These are phyloP conservation scores for Tachystola acroxantha DNA, from an alignment of 2,888 invertebrate species.

Conservation along the genomic window DNA sequence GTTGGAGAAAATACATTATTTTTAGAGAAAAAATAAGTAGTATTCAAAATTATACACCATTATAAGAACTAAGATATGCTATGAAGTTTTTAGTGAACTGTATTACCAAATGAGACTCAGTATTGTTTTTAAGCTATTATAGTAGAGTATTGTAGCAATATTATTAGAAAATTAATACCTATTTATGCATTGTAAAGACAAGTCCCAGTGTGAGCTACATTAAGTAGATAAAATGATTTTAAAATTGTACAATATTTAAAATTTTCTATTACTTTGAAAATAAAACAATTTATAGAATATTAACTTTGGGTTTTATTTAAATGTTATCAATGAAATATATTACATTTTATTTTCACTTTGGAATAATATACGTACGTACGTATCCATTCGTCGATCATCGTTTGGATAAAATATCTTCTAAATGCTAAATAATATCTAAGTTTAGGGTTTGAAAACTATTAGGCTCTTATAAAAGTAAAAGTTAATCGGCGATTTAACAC, in stretches of 20 bases:
- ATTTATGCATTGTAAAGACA: not conserved
- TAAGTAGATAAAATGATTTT: constrained; percentile 2
- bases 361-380: constrained; percentile 11
- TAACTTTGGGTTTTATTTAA: constrained; percentile 13
- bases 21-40: too few species aligned
- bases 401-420: not conserved
- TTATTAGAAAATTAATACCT: not conserved
- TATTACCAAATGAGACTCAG: constrained; percentile 1
- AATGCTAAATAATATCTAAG: not conserved
- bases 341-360: constrained; percentile 17
- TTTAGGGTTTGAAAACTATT: too few species aligned
- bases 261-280: constrained; percentile 20
- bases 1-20: too few species aligned
- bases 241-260: constrained; percentile 11
- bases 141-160: constrained; percentile 6
- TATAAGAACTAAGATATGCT: too few species aligned
- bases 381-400: not conserved
- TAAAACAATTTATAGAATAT: constrained; percentile 18
- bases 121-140: constrained; percentile 6
- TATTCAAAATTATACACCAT: too few species aligned
- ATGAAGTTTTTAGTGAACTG: too few species aligned
- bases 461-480: too few species aligned
- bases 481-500: too few species aligned
- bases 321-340: constrained; percentile 12
- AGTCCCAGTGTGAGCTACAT: not conserved